phyloP scores from a whole-genome alignment of 2,113 vertebrate genomes.

The Acinonyx jubatus region DNA sequence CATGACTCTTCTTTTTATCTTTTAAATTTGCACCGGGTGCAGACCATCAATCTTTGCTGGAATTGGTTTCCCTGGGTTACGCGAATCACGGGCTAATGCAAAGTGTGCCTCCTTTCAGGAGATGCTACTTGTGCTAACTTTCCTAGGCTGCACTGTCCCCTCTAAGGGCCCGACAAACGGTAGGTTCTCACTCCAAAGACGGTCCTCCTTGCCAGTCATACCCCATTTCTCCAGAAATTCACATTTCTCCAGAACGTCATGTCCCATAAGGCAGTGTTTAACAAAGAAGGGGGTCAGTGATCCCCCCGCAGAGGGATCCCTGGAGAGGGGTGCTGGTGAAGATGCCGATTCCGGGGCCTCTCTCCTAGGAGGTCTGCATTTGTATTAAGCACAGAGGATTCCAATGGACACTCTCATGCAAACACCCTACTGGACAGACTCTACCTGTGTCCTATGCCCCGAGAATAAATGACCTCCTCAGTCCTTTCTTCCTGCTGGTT shows the following conservation, averaged over 20 bases:
- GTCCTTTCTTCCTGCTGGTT: background rate
- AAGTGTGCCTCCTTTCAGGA: background rate
- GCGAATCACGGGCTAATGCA: background rate
- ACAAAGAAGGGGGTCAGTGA: background rate
- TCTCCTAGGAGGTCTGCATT: background rate
- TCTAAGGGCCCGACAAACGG: background rate
- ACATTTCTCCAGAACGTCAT: background rate
- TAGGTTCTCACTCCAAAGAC: background rate
- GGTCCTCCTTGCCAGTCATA: rapidly evolving
- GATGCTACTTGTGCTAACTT: background rate
- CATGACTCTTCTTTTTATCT: background rate
- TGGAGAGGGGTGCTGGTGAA: background rate
- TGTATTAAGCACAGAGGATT: background rate
- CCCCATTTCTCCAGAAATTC: background rate
- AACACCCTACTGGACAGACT: background rate
- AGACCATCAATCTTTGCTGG: background rate
- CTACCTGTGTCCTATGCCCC: background rate
- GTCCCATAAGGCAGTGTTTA: background rate
- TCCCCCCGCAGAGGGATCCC: background rate
- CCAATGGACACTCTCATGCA: background rate
- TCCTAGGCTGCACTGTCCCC: rapidly evolving
- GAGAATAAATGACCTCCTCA: background rate
- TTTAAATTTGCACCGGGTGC: background rate
- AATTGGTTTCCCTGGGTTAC: background rate
- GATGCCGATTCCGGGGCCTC: background rate